Evolutionary conservation across 2,113 vertebrate genomes (phyloP).

Genomic region (Dasyornis broadbenti): DNA sequence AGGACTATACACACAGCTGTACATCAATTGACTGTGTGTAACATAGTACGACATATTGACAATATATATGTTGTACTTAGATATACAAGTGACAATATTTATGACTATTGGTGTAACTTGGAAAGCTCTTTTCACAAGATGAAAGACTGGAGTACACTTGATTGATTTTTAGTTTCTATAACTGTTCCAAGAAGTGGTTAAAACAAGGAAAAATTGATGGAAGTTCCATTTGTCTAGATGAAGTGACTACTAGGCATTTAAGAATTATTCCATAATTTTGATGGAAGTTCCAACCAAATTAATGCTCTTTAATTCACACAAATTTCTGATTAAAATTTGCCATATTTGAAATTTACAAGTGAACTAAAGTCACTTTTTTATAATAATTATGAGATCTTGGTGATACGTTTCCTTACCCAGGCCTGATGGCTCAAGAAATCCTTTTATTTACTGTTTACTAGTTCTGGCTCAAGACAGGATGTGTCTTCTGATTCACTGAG

Average conservation of each 20-base stretch:
- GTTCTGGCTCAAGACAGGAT: neutral
- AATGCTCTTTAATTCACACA: neutral
- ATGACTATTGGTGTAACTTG: neutral
- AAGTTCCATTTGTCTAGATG: too few relatives aligned
- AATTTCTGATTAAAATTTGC: neutral
- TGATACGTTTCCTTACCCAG: neutral
- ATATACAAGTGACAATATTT: neutral
- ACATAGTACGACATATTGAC: neutral
- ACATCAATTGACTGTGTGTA: neutral
- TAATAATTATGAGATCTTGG: neutral
- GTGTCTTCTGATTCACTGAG: neutral
- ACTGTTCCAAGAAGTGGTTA: neutral
- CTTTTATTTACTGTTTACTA: neutral
- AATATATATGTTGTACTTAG: neutral
- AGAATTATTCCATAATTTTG: neutral
- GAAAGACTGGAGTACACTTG: neutral
- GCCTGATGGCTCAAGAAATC: neutral
- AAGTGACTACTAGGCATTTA: neutral
- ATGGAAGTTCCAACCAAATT: neutral
- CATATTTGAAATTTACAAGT: neutral
- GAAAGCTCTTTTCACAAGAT: neutral
- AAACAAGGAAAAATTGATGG: neutral
- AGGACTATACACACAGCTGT: accelerated
- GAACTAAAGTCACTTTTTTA: neutral
- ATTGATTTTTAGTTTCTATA: neutral